phyloP scores from a whole-genome alignment of 2,113 vertebrate genomes.

The Tinamus guttatus region DNA sequence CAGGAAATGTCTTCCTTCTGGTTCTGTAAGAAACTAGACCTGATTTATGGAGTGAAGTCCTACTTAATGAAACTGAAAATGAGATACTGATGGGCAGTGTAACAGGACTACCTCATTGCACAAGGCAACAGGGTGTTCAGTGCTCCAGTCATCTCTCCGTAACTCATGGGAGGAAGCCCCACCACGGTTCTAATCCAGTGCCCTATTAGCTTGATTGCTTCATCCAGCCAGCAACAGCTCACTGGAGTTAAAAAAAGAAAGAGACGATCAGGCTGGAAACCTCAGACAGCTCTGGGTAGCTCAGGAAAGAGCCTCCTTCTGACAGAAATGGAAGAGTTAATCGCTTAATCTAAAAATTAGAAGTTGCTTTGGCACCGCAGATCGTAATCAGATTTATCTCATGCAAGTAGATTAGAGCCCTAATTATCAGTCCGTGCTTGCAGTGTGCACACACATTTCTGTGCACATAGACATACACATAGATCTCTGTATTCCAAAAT shows the following conservation, averaged over 20 bases:
- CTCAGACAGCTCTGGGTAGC: neutral
- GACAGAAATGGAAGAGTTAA: neutral
- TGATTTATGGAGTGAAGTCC: constrained; percentile 57
- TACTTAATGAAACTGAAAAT: constrained; percentile 46
- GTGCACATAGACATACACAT: neutral
- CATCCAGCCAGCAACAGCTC: neutral
- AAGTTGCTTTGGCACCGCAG: neutral
- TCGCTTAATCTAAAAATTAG: constrained; percentile 9
- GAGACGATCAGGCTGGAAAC: neutral
- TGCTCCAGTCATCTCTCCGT: neutral
- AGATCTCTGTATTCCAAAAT: neutral
- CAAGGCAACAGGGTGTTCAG: neutral
- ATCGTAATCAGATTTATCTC: constrained; percentile 49
- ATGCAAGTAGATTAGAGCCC: neutral
- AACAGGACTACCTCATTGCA: constrained; percentile 30
- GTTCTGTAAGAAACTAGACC: neutral
- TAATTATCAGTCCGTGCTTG: constrained; percentile 8
- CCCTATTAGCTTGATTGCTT: neutral
- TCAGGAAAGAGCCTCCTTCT: neutral
- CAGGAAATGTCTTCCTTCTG: constrained; percentile 50
- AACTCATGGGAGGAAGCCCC: constrained; percentile 5
- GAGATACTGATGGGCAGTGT: constrained; percentile 17
- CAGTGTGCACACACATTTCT: neutral
- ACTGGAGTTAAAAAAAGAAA: neutral
- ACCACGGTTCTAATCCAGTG: constrained; percentile 1